phyloP scores from a whole-genome alignment of 2,888 invertebrate species.

The Eucriotettix oculatus region DNA sequence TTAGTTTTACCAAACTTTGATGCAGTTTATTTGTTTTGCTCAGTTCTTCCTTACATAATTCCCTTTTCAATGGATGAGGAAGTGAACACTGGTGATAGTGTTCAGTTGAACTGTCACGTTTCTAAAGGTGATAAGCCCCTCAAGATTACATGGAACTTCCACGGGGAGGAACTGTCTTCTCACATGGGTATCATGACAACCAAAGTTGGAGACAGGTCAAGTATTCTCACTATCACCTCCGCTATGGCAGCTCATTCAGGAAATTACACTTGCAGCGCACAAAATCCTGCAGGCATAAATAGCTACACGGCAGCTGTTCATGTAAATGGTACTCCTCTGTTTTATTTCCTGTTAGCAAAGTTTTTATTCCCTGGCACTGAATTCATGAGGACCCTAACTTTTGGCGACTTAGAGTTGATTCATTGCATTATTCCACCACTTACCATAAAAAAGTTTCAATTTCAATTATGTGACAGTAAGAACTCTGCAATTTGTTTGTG shows the following conservation, averaged over 20 bases:
- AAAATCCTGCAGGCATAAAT: constrained; percentile 47
- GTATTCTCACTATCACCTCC: constrained; percentile 14
- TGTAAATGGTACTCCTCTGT: constrained; percentile 45
- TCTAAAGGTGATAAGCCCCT: constrained; percentile 20
- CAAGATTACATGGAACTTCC: constrained; percentile 16
- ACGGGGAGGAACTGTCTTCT: constrained; percentile 15
- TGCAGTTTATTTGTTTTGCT: neutral
- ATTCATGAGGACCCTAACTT: too few relatives aligned
- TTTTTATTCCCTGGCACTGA: too few relatives aligned
- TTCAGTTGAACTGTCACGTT: constrained; percentile 20
- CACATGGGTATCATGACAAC: constrained; percentile 2
- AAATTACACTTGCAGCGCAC: constrained; percentile 53
- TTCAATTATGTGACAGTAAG: too few relatives aligned
- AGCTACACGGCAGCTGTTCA: constrained; percentile 46
- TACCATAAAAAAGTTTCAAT: too few relatives aligned
- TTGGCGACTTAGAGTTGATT: too few relatives aligned
- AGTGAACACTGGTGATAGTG: constrained; percentile 23
- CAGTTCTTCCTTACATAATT: constrained; percentile 16
- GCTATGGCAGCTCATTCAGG: constrained; percentile 54
- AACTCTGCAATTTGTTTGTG: too few relatives aligned
- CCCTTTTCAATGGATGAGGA: constrained; percentile 19
- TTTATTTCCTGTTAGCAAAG: neutral
- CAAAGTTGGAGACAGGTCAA: neutral
- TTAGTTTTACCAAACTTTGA: neutral
- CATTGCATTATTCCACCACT: too few relatives aligned